Percentiles rank a stretch among this genome's conserved stretches.
Conservation (phyloP, 2,888 invertebrate species). For the Volucella inflata region DNA sequence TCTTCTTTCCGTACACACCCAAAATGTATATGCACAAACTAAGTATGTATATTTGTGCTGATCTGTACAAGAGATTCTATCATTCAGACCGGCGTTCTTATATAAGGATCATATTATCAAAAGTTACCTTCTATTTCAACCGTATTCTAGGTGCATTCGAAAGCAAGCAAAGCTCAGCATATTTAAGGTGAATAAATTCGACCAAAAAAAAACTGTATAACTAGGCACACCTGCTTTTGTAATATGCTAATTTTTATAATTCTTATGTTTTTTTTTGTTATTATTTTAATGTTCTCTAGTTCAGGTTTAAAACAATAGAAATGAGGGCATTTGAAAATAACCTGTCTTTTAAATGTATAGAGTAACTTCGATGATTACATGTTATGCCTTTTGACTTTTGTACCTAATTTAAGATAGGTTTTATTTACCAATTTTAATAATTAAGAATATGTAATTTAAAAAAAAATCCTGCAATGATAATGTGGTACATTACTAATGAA, state of each 20-base stretch:
- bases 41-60: conserved; percentile 10
- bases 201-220: conserved; percentile 32
- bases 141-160: conserved; percentile 32
- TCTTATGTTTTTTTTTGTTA: too few species aligned
- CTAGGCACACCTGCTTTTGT: conserved; percentile 50
- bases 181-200: conserved; percentile 52
- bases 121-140: conserved; percentile 18
- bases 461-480: too few species aligned
- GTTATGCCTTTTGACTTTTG: conserved; percentile 24
- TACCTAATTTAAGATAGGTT: conserved; percentile 32
- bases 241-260: conserved; percentile 33
- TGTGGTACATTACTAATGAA: too few species aligned
- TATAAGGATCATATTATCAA: conserved; percentile 8
- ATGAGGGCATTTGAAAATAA: conserved; percentile 33
- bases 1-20: conserved; percentile 55
- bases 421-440: background rate
- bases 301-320: conserved; percentile 18
- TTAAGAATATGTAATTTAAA: too few species aligned
- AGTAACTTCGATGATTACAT: conserved; percentile 28
- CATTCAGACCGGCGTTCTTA: conserved; percentile 12
- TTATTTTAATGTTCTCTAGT: conserved; percentile 4
- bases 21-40: conserved; percentile 21
- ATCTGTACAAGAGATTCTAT: conserved; percentile 28
- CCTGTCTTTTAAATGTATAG: conserved; percentile 25
- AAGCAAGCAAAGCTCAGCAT: conserved; percentile 36